Base-by-base conservation (phyloP, 1,140 invertebrate species). In the Drosophila saltans region DNA sequence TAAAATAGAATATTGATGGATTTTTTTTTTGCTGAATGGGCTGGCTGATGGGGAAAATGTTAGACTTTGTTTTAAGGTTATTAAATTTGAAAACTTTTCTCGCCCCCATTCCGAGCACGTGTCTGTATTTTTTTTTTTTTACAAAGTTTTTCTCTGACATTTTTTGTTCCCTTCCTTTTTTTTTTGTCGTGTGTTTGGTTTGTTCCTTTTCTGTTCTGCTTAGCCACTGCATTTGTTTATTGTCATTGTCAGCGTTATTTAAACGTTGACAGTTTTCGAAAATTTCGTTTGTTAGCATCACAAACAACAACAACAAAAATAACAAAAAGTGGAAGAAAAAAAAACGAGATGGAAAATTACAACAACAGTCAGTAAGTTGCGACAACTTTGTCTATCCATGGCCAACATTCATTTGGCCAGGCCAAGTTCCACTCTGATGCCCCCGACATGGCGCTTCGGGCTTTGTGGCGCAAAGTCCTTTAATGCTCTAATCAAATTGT, bases 401-500 rank as follows among this genome's bases (percentile, higher is more conserved):
- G 55, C 40, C 43, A 56, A 70, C 59, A 30, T 43, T 10, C 57
- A 62, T 68, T 65, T 52, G 75, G 84, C 69, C 62, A 61, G 68
- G 69, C 61, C 77, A 72, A 74, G 63, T 55, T 48, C 26, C 39
- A 66, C 55, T 60, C 61, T 65, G 56, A 57, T 60, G 41, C 48
- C 58, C 58, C 66, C 66, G 66, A 48, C 66, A 68, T 43, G 63
- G 75, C 80, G 83, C 84, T 84, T 72, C 70, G 56, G 80, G 84
- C 81, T 78, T 84, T 81, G 81, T 78, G 78, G 66, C 74, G 75
- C 76, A 88, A 88, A 88, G 84, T 88, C 84, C 74, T 89, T 88
- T 88, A 88, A 89, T 89, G 84, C 84, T 88, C 78, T 88, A 88
- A 88, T 88, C 84, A 88, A 88, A 88, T 88, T 88, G 84, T 88